These are phyloP conservation scores for Dicranocentrus wangi DNA, from an alignment of 2,888 invertebrate genomes.

Conservation along the genomic window DNA sequence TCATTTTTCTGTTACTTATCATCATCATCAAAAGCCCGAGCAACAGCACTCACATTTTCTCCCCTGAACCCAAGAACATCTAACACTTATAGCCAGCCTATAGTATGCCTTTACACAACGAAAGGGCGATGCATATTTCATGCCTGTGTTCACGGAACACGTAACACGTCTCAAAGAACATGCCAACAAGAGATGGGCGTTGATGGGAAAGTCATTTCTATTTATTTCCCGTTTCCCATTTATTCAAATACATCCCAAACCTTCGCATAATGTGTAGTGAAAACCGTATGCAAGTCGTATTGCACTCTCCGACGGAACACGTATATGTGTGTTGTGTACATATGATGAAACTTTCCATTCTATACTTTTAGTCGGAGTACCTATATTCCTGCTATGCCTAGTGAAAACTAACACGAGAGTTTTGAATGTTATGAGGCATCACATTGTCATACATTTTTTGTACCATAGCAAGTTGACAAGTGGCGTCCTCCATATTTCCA, in stretches of 20 bases:
- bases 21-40: conserved; percentile 27
- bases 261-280: too few relatives aligned
- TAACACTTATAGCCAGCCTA: too few relatives aligned
- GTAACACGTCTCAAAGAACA: conserved; percentile 33
- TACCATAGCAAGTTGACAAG: conserved; percentile 9
- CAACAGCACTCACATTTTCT: conserved; percentile 24
- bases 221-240: conserved; percentile 31
- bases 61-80: too few relatives aligned
- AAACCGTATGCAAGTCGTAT: too few relatives aligned
- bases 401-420: too few relatives aligned
- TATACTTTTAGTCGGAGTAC: too few relatives aligned
- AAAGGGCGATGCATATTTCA: conserved; percentile 40
- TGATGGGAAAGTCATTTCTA: conserved; percentile 48
- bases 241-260: conserved; percentile 12
- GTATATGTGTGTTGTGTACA: too few relatives aligned
- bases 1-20: conserved; percentile 42
- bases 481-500: conserved; percentile 25
- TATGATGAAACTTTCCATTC: too few relatives aligned
- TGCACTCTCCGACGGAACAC: too few relatives aligned
- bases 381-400: too few relatives aligned
- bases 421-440: too few relatives aligned
- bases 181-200: conserved; percentile 52
- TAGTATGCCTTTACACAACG: neutral
- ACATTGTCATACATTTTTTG: neutral
- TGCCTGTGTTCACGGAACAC: conserved; percentile 34